Conservation (phyloP, 2,113 vertebrate genomes). For the Ageneiosus marmoratus region DNA sequence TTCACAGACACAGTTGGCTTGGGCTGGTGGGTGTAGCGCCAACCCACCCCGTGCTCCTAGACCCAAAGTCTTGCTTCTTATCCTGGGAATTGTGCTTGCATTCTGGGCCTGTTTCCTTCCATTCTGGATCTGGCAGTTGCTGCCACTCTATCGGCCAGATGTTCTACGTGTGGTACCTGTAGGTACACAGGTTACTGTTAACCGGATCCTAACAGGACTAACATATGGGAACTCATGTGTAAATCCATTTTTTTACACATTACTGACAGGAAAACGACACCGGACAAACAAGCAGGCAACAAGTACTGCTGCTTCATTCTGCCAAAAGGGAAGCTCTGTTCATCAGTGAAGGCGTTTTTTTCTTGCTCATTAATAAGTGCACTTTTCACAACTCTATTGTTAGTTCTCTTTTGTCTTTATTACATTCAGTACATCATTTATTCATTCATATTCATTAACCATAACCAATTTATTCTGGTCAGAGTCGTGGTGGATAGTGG, state of each 20-base stretch:
- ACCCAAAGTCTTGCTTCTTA: slow-evolving; percentile 80
- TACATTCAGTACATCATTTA: not conserved
- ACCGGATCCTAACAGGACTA: slow-evolving; percentile 79
- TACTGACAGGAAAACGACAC: slow-evolving; percentile 74
- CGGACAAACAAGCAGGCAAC: slow-evolving; percentile 58
- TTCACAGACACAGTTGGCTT: slow-evolving; percentile 75
- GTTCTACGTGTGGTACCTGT: slow-evolving; percentile 72
- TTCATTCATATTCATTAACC: not conserved
- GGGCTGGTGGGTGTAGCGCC: slow-evolving; percentile 65
- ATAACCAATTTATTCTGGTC: slow-evolving; percentile 7
- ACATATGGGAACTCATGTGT: slow-evolving; percentile 84
- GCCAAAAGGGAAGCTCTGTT: slow-evolving; percentile 69
- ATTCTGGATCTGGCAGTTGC: slow-evolving; percentile 84
- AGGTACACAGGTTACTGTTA: slow-evolving; percentile 78
- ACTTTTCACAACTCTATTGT: slow-evolving; percentile 15
- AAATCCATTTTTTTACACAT: slow-evolving; percentile 84
- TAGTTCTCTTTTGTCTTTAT: not conserved
- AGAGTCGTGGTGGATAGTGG: not conserved
- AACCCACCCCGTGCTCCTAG: slow-evolving; percentile 75
- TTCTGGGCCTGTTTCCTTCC: slow-evolving; percentile 86
- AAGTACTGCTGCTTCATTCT: slow-evolving; percentile 67
- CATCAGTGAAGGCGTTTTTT: slow-evolving; percentile 50
- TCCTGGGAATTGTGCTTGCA: slow-evolving; percentile 78
- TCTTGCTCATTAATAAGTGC: slow-evolving; percentile 2
- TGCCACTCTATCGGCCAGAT: slow-evolving; percentile 78